A percentile compares a stretch with the other conserved stretches of the same genome.
Conservation (phyloP, 2,113 vertebrate genomes). For the Oplegnathus fasciatus region DNA sequence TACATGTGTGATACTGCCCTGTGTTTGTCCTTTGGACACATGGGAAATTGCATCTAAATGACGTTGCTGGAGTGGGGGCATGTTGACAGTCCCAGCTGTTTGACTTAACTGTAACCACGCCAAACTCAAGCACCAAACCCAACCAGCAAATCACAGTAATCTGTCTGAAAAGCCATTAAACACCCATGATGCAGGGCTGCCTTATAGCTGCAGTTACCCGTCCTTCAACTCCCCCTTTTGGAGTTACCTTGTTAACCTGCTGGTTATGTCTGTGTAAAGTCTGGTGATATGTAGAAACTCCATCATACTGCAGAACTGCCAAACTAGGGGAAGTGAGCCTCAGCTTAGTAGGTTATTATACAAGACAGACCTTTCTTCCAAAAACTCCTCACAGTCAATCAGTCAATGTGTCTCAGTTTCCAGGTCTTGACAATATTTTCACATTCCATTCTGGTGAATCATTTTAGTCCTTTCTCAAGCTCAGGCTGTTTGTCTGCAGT, state of each 20-base stretch:
- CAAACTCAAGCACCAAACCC: neutral
- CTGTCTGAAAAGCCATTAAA: neutral
- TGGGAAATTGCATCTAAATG: conserved; percentile 7
- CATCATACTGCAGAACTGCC: neutral
- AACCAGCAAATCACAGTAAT: conserved; percentile 1
- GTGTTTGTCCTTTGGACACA: neutral
- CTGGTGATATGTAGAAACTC: neutral
- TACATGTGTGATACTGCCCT: neutral
- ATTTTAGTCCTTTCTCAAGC: neutral
- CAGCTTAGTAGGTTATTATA: neutral
- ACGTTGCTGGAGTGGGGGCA: neutral
- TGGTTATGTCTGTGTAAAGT: neutral
- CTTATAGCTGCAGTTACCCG: neutral
- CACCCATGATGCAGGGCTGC: neutral
- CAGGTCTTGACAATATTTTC: conserved; percentile 46
- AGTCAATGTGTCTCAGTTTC: conserved; percentile 17
- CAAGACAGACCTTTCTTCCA: conserved; percentile 12
- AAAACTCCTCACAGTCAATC: conserved; percentile 32
- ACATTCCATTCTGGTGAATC: conserved; percentile 59
- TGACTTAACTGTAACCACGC: conserved; percentile 7
- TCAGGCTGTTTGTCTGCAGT: conserved; percentile 26
- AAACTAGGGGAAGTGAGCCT: neutral
- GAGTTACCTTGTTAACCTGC: neutral
- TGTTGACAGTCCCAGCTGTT: neutral
- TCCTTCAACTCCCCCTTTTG: neutral